Base-by-base conservation (phyloP, 1,140 invertebrate species). In the Caenorhabditis brenneri region DNA sequence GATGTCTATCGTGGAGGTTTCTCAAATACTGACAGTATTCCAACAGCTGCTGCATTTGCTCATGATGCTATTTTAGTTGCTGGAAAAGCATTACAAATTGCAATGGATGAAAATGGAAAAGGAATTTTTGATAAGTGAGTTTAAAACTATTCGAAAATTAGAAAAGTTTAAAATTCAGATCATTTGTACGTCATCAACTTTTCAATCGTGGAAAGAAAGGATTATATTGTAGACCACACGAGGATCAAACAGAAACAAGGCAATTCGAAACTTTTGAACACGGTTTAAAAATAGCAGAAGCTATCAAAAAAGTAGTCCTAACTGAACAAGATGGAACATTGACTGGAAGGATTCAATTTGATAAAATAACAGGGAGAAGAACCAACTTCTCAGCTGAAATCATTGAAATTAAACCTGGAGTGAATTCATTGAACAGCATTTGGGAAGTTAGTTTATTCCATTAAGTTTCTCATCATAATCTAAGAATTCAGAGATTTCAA, bases 271-370 rank as follows among this genome's bases (percentile, higher is more conserved):
- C 89, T 0, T 91, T 90, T 49, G 89, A 91, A 58, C 88, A 91
- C 55, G 89, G 89, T n/a, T 31, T 83, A 16, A 83, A 83, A 22
- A 89, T 90, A 69, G 58, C 86, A 16, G 84, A 86, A 69, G 86
- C 88, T 29, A 81, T 91, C 10, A 81, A 80, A 27, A 65, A 84
- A 33, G 89, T 83, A 1, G 42, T 79, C 3, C 53, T 83, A 2
- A 80, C 69, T 12, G 82, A 83, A 31, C 16, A 83, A 39, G 69
- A 89, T 49, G 88, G 87, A 36, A 86, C 89, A 22, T 79, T 90
- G 22, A 91, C 89, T n/a, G 89, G 89, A 33, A 74, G 78, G 27
- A 90, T 90, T 31, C 89, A 90, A 84, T 90, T 91, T 65, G 89
- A 90, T 79, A 42, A 58, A 53, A 16, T 82, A 4, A 83, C 87